Base-by-base conservation (phyloP, 2,797 vertebrate species). In the Otolemur crassicaudatus region DNA sequence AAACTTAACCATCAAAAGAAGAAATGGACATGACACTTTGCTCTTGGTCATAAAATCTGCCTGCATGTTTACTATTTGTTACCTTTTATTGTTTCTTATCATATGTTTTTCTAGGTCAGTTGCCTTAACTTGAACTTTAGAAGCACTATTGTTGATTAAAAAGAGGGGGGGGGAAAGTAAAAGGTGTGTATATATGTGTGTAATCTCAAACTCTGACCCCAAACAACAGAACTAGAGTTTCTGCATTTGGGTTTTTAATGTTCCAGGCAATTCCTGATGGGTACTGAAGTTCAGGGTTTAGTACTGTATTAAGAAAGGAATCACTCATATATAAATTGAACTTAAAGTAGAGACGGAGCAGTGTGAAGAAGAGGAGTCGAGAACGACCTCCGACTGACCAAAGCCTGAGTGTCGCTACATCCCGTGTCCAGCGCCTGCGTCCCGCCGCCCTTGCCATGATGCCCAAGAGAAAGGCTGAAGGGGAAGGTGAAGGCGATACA, bases 401-500 rank as follows among this genome's bases (percentile, higher is more conserved):
- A 53, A 53, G 14, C 14, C 49, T 16, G 49, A 53, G 49, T 53
- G 49, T 53, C 4, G 49, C 49, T 53, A 14, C 49, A 53, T 53
- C 49, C 49, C 14, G 16, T 53, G 49, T 53, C 49, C 49, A 53
- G 49, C 4, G 4, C 49, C 49, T 53, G 14, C 49, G 14, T 53
- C 49, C 49, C 14, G 49, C 49, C 4, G 49, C 49, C 49, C 49
- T 53, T 53, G 14, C 49, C 49, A 53, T 4, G 14, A 53, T 53
- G 49, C 14, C 49, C 49, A 53, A 53, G 49, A 53, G 49, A 53
- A 53, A 99, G 99, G 99, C 99, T 97, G 99, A 99, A 98, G 98
- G 99, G 98, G 99, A 99, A 96, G 98, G 98, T 97, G 99, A 99
- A 98, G 98, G 98, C 96, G 98, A 99, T 90, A 99, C 99, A 98